Evolutionary conservation across 1,140 invertebrate species (phyloP), one percentile per base, ranked within the genome.

Genomic region (Drosophila suzukii): DNA sequence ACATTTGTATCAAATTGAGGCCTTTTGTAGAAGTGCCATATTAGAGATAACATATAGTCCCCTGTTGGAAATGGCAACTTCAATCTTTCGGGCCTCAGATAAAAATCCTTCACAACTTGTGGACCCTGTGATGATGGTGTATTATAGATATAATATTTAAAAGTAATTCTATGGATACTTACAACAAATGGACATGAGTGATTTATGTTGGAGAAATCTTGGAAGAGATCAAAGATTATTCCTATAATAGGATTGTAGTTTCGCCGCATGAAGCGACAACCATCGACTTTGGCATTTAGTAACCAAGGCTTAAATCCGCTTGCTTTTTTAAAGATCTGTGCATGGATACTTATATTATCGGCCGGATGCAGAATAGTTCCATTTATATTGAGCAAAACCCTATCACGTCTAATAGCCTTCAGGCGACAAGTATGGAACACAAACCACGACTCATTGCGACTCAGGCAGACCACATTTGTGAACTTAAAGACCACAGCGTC

Each of bases 291-390:
- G 15, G 15, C 10, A 6, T 61, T 49, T 1, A 34, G 1, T 6
- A 73, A n/a, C 66, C 70, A 73, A 11, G 70, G 70, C 11, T 73
- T 74, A n/a, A 54, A 74, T 0, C 67, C 43, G 20, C 7, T 74
- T 12, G 36, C 71, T 12, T 27, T 73, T 12, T 74, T 72, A 0
- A 73, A 54, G 3, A 74, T 6, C 24, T 61, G 20, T 12, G 6
- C 15, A 34, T 54, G 56, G 8, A 61, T 6, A 12, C 12, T 6
- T 15, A 54, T 20, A 30, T 53, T 15, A n/a, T 43, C 10, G 4
- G 30, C 47, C 10, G 55, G n/a, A 32, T 73, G 34, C 1, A 73
- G 20, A 6, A 73, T 6, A 4, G 39, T 53, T 5, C 70, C 49
- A 20, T 61, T 73, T 6, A 54, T 20, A 15, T 74, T 61, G 12